Evolutionary conservation across 2,888 invertebrate species (phyloP).

Genomic region (Autographa gamma): DNA sequence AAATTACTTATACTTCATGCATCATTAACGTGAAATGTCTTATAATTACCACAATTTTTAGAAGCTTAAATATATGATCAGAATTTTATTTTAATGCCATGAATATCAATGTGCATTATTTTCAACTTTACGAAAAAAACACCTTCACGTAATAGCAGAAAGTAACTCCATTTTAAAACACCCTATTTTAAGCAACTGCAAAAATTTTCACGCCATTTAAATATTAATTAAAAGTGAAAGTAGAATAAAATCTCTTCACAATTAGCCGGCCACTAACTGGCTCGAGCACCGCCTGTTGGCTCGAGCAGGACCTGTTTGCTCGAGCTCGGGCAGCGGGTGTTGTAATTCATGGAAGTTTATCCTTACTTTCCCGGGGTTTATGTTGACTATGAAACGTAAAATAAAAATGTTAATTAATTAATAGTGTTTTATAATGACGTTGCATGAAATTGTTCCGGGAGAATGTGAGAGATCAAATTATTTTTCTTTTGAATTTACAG

Average conservation of each 20-base stretch:
- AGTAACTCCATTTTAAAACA: background rate
- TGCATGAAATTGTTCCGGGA: background rate
- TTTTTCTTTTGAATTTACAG: no score
- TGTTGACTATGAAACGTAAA: constrained; percentile 46
- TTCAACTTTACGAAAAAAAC: background rate
- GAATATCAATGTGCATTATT: no score
- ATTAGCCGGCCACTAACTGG: constrained; percentile 29
- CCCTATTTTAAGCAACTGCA: background rate
- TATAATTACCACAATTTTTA: no score
- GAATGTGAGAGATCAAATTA: no score
- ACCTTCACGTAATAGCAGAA: background rate
- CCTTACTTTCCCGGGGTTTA: constrained; percentile 30
- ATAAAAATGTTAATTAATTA: constrained; percentile 24
- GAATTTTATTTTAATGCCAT: no score
- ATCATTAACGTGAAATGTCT: background rate
- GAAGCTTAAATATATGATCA: no score
- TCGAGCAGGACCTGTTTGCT: constrained; percentile 42
- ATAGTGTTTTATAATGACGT: constrained; percentile 15
- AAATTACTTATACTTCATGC: background rate
- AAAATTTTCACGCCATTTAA: background rate
- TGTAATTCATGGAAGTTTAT: constrained; percentile 50
- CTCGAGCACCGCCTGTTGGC: constrained; percentile 39
- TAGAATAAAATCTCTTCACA: constrained; percentile 4
- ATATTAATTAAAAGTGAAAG: background rate
- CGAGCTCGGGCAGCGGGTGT: constrained; percentile 33